Evolutionary conservation across 2,797 vertebrate genomes (phyloP), one percentile per base, ranked within the genome.

Genomic region (Columba guinea): DNA sequence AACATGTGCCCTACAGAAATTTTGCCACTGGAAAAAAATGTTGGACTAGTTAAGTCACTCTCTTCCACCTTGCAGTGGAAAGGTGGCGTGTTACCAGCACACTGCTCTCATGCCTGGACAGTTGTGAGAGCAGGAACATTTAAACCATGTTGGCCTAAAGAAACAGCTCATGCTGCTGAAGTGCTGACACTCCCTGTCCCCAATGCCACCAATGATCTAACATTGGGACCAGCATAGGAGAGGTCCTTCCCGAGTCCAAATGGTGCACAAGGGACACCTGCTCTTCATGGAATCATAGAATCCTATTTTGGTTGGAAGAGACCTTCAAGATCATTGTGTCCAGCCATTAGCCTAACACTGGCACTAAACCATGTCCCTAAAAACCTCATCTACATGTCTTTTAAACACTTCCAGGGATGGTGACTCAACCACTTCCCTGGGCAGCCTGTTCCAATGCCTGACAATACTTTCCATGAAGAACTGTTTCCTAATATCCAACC

Each of bases 101-200:
- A 7, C 13, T 58, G 28, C 46, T 26, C 37, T 87, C 63, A 22
- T 65, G 49, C 34, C 56, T 80, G 41, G 44, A 17, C 14, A 20
- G n/a, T 68, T 55, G 48, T 85, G 81, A 71, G 21, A 82, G 48
- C 83, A 68, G 39, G 17, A 30, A 4, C 27, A 27, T 16, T 5
- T 55, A 69, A 90, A 69, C 27, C 26, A 28, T 24, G 18, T 11
- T 77, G 24, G 48, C 63, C 67, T 79, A 80, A 90, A 67, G 44
- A 79, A 88, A 73, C 10, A 46, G 12, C 15, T 34, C 10, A 1
- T 28, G 32, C 21, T 79, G 30, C 52, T 6, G 1, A 65, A 70
- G 24, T 2, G 1, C 7, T 82, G 1, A 0, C 35, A 13, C 19
- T 63, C 18, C 2, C 0, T 37, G 30, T 30, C 77, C 53, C 39